A percentile compares a stretch with the other conserved stretches of the same genome.
These are phyloP conservation scores for Diadromus collaris DNA, from an alignment of 2,888 invertebrate genomes.

Conservation along the genomic window DNA sequence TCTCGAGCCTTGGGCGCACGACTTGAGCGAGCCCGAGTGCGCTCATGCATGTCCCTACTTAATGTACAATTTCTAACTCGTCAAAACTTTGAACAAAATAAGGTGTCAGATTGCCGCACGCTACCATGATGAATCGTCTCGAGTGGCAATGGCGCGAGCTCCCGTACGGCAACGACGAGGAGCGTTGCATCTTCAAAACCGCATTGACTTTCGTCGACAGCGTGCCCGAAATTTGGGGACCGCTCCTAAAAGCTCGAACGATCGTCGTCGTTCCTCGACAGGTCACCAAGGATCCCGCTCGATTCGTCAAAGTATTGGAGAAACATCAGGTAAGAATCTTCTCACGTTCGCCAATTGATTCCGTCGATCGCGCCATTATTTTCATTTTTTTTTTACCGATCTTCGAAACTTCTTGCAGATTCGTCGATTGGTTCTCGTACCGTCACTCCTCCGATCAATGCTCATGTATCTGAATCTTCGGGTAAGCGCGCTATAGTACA, in stretches of 20 bases:
- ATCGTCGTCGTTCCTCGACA: slow-evolving; percentile 88
- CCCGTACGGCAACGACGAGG: slow-evolving; percentile 86
- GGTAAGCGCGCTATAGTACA: slow-evolving; percentile 69
- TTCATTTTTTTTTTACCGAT: slow-evolving; percentile 28
- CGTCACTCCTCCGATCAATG: slow-evolving; percentile 90
- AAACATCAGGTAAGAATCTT: slow-evolving; percentile 83
- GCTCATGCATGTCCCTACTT: too few relatives aligned
- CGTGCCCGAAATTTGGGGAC: slow-evolving; percentile 93
- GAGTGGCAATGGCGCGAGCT: slow-evolving; percentile 94
- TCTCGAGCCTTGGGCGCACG: too few relatives aligned
- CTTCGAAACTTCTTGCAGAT: slow-evolving; percentile 81
- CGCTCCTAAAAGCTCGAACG: slow-evolving; percentile 86
- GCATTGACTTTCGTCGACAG: slow-evolving; percentile 96
- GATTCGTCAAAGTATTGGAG: slow-evolving; percentile 86
- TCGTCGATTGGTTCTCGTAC: slow-evolving; percentile 91
- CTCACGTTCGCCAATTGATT: neutral
- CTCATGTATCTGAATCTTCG: slow-evolving; percentile 87
- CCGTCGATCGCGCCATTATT: neutral
- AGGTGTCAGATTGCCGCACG: slow-evolving; percentile 91
- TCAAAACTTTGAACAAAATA: slow-evolving; percentile 47
- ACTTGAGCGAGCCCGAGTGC: too few relatives aligned
- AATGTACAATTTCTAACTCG: neutral
- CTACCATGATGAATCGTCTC: slow-evolving; percentile 90
- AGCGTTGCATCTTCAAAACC: slow-evolving; percentile 92
- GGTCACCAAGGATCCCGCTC: slow-evolving; percentile 89